Percentiles rank a stretch among this genome's conserved stretches.
phyloP scores from a whole-genome alignment of 2,888 invertebrate genomes.

The Sesia apiformis region DNA sequence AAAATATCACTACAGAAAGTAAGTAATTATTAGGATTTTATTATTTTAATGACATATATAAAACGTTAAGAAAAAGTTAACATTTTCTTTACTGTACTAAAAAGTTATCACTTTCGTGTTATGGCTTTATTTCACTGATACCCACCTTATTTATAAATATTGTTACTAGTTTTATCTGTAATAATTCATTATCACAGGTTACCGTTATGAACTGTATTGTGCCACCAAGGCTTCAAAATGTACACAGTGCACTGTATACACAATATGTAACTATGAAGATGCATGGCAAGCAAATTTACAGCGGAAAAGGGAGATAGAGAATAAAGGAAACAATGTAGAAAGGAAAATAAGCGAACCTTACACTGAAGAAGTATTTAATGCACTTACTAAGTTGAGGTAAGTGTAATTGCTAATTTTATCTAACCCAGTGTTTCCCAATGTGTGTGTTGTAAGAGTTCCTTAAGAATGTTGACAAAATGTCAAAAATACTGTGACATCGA shows the following conservation, averaged over 20 bases:
- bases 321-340: conserved; percentile 3
- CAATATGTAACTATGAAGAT: conserved; percentile 82
- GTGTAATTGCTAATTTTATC: neutral
- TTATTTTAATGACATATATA: too few relatives aligned
- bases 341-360: conserved; percentile 58
- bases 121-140: too few relatives aligned
- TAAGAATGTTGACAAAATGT: too few relatives aligned
- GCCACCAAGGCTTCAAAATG: conserved; percentile 91
- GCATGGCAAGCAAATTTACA: conserved; percentile 84
- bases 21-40: too few relatives aligned
- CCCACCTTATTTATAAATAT: too few relatives aligned
- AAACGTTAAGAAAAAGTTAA: too few relatives aligned
- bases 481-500: too few relatives aligned
- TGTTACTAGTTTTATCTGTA: neutral
- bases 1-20: too few relatives aligned
- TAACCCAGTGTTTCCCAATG: too few relatives aligned
- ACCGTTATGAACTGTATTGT: conserved; percentile 95
- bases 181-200: conserved; percentile 74
- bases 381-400: conserved; percentile 75
- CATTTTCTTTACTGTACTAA: too few relatives aligned
- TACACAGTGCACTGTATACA: conserved; percentile 92
- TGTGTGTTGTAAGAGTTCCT: too few relatives aligned
- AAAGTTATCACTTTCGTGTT: too few relatives aligned
- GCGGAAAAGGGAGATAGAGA: conserved; percentile 30
- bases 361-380: conserved; percentile 85